Conservation (phyloP, 2,888 invertebrate genomes). For the Amphipoea lucens region DNA sequence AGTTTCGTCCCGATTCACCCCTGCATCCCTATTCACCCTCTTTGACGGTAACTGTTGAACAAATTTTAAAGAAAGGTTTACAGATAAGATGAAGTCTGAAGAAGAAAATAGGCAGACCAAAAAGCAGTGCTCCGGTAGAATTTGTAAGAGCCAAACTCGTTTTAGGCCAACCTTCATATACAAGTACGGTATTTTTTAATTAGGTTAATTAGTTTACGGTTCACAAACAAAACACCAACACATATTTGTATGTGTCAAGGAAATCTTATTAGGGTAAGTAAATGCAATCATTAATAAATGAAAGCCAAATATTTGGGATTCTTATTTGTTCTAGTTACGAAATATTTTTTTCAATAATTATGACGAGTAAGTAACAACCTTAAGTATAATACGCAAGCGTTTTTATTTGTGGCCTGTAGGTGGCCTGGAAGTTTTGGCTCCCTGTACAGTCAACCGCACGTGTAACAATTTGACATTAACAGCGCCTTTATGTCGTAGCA, state of each 20-base stretch:
- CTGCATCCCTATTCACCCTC: too few species aligned
- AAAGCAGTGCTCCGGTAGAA: neutral
- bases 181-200: conserved; percentile 11
- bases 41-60: neutral
- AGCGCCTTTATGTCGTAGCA: neutral
- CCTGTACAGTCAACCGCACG: neutral
- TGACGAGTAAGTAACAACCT: neutral
- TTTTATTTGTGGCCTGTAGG: neutral
- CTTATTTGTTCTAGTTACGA: conserved; percentile 12
- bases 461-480: neutral
- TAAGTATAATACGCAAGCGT: too few species aligned
- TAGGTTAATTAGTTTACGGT: conserved; percentile 43
- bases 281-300: conserved; percentile 41
- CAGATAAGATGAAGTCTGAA: neutral
- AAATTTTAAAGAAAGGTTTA: neutral
- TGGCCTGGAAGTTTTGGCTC: neutral
- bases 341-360: conserved; percentile 2
- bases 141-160: neutral
- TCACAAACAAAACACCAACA: conserved; percentile 23
- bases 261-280: conserved; percentile 54
- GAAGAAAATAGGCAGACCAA: neutral
- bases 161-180: neutral
- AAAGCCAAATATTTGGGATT: conserved; percentile 47
- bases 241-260: conserved; percentile 38
- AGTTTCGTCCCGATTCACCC: too few species aligned